phyloP scores from a whole-genome alignment of 1,140 invertebrate genomes.

The Eurosta solidaginis region DNA sequence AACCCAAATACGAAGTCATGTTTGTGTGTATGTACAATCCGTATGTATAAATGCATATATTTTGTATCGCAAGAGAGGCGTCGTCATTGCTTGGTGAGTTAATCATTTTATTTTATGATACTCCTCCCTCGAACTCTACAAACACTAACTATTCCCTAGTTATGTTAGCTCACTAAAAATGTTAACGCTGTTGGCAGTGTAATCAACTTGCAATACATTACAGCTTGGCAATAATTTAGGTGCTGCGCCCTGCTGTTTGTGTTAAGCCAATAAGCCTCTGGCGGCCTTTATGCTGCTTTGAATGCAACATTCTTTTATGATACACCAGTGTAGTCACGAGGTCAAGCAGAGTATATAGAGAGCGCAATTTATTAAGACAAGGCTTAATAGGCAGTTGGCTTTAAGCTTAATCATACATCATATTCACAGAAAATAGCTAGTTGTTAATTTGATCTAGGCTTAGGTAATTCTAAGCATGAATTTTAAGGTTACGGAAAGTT shows the following conservation, averaged over 20 bases:
- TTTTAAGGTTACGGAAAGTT: no score
- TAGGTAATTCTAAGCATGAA: no score
- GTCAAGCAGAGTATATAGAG: no score
- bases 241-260: not conserved
- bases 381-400: no score
- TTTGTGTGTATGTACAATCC: not conserved
- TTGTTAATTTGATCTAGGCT: no score
- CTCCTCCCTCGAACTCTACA: not conserved
- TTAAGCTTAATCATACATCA: no score
- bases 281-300: no score
- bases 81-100: not conserved
- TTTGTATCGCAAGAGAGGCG: no score
- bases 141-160: not conserved
- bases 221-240: not conserved
- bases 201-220: not conserved
- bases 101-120: slow-evolving; percentile 14
- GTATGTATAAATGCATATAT: no score
- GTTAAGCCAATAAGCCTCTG: not conserved
- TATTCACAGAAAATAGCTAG: no score
- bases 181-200: not conserved
- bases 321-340: not conserved
- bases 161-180: not conserved
- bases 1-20: not conserved
- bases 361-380: no score
- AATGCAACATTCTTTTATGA: not conserved